phyloP scores from a whole-genome alignment of 2,113 vertebrate genomes.

The Panthera tigris region DNA sequence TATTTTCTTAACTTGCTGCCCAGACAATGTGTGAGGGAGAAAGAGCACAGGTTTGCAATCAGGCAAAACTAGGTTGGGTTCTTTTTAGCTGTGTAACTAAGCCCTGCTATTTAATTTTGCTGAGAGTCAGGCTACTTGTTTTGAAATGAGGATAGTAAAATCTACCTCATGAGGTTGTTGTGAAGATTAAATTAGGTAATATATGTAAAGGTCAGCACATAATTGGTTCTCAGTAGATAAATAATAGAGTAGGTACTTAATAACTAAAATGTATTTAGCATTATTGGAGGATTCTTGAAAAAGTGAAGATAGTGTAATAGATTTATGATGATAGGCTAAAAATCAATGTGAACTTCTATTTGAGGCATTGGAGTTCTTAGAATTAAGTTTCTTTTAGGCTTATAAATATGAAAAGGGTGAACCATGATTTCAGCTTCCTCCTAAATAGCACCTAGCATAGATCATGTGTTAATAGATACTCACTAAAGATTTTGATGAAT shows the following conservation, averaged over 20 bases:
- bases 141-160: slow-evolving; percentile 48
- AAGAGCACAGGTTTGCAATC: not conserved
- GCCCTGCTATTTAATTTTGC: not conserved
- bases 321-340: not conserved
- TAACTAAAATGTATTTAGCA: not conserved
- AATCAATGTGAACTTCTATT: slow-evolving; percentile 28
- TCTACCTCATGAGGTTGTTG: not conserved
- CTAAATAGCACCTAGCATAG: not conserved
- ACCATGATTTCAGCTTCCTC: slow-evolving; percentile 1
- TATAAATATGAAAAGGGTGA: not conserved
- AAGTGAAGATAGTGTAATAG: slow-evolving; percentile 6
- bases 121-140: not conserved
- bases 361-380: slow-evolving; percentile 8
- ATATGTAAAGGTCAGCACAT: not conserved
- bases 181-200: slow-evolving; percentile 26
- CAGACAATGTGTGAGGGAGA: not conserved
- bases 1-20: not conserved
- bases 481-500: slow-evolving; percentile 33
- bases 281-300: not conserved
- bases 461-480: not conserved
- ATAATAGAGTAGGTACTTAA: not conserved
- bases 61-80: not conserved
- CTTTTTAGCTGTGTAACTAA: not conserved
- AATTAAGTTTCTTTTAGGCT: slow-evolving; percentile 47
- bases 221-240: not conserved